Conservation (phyloP, 2,113 vertebrate genomes). For the Saiga tatarica region DNA sequence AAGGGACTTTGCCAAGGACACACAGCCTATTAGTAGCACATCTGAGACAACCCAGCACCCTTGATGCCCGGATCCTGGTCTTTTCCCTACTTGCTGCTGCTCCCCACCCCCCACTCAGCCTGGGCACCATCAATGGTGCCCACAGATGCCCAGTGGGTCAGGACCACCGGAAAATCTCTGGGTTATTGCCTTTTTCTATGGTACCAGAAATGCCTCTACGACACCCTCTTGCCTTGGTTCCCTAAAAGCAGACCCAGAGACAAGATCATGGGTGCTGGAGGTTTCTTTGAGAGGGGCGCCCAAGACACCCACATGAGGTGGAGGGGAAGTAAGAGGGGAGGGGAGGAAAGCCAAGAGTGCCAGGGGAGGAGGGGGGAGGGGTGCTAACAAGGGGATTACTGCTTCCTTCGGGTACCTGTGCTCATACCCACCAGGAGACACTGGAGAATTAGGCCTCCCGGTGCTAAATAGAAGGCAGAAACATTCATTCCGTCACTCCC, state of each 20-base stretch:
- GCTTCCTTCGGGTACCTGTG: no score
- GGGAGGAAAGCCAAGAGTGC: not conserved
- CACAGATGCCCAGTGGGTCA: not conserved
- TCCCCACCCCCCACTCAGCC: not conserved
- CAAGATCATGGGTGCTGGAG: not conserved
- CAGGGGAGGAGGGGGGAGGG: accelerated
- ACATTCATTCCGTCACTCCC: not conserved
- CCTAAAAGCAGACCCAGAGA: not conserved
- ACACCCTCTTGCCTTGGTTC: not conserved
- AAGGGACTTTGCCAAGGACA: not conserved
- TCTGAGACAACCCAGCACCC: not conserved
- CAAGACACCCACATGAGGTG: not conserved
- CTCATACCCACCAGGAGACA: not conserved
- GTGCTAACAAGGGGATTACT: not conserved
- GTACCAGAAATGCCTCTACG: not conserved
- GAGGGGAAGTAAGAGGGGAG: not conserved
- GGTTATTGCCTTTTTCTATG: not conserved
- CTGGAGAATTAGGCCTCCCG: not conserved
- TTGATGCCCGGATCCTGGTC: accelerated
- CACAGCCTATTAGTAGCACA: not conserved
- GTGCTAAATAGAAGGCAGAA: not conserved
- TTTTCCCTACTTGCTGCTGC: not conserved
- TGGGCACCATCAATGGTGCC: not conserved
- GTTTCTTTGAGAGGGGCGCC: not conserved
- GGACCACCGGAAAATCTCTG: not conserved